Percentiles rank a stretch among this genome's conserved stretches.
These are phyloP conservation scores for Prunella strophiata DNA, from an alignment of 2,797 vertebrate species.

Conservation along the genomic window DNA sequence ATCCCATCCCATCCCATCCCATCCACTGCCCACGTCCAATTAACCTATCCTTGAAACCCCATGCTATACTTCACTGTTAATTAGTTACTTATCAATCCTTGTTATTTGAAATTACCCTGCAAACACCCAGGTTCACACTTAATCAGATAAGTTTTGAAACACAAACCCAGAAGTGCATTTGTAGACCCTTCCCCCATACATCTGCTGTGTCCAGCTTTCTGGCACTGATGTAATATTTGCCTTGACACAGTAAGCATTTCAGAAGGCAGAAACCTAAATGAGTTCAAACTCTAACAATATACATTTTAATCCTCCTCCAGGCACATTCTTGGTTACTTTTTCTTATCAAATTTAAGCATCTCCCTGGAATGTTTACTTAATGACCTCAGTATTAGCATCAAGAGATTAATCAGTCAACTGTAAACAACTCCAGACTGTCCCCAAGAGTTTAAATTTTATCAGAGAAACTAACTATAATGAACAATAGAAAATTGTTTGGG, in stretches of 20 bases:
- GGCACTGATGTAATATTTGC: neutral
- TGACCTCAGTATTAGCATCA: neutral
- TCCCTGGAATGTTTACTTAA: constrained; percentile 17
- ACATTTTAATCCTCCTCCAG: neutral
- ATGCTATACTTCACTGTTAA: neutral
- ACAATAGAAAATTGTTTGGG: neutral
- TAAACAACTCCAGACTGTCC: neutral
- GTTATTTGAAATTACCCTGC: neutral
- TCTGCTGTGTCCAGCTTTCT: neutral
- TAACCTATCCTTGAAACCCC: neutral
- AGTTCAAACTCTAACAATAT: neutral
- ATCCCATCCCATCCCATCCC: neutral
- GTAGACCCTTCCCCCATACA: neutral
- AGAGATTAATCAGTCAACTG: constrained; percentile 22
- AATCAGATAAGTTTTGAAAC: neutral
- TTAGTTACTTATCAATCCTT: neutral
- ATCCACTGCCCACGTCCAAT: neutral
- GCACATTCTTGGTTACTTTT: neutral
- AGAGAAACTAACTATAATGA: neutral
- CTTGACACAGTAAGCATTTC: neutral
- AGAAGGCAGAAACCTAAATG: neutral
- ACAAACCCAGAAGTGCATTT: neutral
- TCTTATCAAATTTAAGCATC: neutral
- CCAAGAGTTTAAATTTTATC: neutral
- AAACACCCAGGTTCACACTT: neutral